Evolutionary conservation across 2,797 vertebrate species (phyloP).

Genomic region (Anguilla megastoma): DNA sequence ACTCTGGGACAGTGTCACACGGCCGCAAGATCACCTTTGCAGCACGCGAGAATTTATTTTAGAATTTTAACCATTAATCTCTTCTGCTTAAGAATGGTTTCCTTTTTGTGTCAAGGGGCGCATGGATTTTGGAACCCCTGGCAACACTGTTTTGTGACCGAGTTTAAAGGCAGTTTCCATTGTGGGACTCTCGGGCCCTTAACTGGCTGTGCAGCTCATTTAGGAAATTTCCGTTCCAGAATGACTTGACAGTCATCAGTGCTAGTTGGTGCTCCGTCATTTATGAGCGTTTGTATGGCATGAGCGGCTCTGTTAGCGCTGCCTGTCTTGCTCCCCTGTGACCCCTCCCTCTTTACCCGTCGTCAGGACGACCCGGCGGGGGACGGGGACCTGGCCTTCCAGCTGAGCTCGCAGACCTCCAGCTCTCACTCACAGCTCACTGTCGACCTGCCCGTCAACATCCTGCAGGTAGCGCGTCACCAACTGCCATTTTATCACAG

Average conservation of each 20-base stretch:
- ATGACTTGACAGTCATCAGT: background rate
- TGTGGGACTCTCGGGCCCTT: no score
- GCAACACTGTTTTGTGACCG: no score
- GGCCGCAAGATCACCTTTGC: background rate
- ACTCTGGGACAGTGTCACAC: background rate
- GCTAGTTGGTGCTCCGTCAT: background rate
- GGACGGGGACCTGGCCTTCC: conserved; percentile 86
- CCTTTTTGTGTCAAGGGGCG: no score
- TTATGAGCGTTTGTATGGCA: background rate
- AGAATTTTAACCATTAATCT: no score
- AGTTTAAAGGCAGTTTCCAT: no score
- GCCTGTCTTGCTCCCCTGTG: background rate
- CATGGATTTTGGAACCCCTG: no score
- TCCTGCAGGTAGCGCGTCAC: conserved; percentile 82
- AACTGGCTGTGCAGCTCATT: background rate
- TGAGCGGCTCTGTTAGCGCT: conserved; percentile 10
- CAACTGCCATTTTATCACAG: background rate
- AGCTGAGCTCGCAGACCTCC: conserved; percentile 83
- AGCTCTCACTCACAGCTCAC: conserved; percentile 87
- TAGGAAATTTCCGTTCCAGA: background rate
- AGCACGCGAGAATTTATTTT: background rate
- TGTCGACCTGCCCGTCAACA: conserved; percentile 87
- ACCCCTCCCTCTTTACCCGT: conserved; percentile 37
- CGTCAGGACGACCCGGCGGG: conserved; percentile 82
- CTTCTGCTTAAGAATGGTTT: no score